Base-by-base conservation (phyloP, 2,113 vertebrate species). In the Zosterops borbonicus region DNA sequence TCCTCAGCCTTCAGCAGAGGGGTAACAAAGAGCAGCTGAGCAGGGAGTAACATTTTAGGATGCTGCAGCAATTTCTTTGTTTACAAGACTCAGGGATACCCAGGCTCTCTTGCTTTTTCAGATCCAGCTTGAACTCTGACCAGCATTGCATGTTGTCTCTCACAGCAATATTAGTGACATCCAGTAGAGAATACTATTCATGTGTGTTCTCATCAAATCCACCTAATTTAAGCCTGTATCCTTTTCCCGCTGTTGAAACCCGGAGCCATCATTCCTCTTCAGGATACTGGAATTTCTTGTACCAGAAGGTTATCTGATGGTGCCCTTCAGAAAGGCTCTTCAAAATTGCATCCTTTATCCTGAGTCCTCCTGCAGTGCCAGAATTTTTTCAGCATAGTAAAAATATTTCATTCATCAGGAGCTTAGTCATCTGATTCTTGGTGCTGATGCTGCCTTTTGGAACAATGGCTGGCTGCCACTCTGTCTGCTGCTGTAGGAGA, bases 401-500 rank as follows among this genome's bases (percentile, higher is more conserved):
- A 97, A 97, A 96, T 97, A 97, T 94, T 97, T 97, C 95, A 94
- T 97, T 97, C 95, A 96, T 90, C 87, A 93, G 62, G 73, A 96
- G 96, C 95, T 97, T 97, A 97, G 96, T 97, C 96, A 97, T 96
- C 95, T 95, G 95, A 96, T 97, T 97, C 92, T 88, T 74, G 71
- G 78, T 93, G 93, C 96, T 97, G 95, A 97, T 96, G 86, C 42
- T 77, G 93, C 86, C 90, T 94, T 89, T 95, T 8, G 2, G 93
- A 96, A 96, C 95, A 97, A 97, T 95, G 94, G 90, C 95, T 97
- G 93, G 92, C 95, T 97, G 94, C 96, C 96, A 87, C 92, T 96
- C 71, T 94, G 89, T 90, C 96, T 96, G 95, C 89, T 95, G 53
- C 84, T 93, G 83, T 53, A 58, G 65, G 81, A 95, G 83, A 91